Evolutionary conservation across 2,888 invertebrate genomes (phyloP).

Genomic region (Lysandra bellargus): DNA sequence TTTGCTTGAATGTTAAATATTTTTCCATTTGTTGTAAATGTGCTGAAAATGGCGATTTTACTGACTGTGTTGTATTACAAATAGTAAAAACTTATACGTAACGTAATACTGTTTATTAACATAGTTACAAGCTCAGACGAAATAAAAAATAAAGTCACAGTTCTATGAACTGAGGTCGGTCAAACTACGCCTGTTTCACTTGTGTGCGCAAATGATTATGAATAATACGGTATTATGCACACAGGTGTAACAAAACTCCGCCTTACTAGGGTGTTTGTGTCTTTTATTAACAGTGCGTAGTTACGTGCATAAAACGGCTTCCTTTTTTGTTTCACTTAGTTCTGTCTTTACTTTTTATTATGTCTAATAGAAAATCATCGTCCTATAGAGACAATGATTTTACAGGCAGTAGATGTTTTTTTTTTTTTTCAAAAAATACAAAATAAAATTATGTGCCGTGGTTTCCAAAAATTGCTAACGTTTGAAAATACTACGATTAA

Average conservation of each 20-base stretch:
- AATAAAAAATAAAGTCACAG: neutral
- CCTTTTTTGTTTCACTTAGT: neutral
- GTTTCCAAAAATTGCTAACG: conserved; percentile 1
- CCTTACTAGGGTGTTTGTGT: no score
- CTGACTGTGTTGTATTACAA: neutral
- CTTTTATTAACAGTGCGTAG: no score
- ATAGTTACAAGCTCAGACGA: neutral
- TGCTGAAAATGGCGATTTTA: neutral
- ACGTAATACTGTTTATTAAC: neutral
- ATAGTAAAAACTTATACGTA: neutral
- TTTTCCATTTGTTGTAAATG: neutral
- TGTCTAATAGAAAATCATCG: neutral
- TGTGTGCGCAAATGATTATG: no score
- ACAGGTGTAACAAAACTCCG: no score
- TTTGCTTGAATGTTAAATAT: neutral
- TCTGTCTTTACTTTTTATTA: neutral
- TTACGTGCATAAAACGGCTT: neutral
- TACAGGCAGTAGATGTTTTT: neutral
- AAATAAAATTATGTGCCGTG: neutral
- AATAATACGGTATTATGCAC: no score
- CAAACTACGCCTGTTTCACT: no score
- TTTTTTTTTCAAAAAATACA: neutral
- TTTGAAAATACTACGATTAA: neutral
- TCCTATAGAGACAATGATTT: neutral
- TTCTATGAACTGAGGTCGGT: neutral